These are phyloP conservation scores for Cettia cetti DNA, from an alignment of 2,113 vertebrate species.

Conservation along the genomic window DNA sequence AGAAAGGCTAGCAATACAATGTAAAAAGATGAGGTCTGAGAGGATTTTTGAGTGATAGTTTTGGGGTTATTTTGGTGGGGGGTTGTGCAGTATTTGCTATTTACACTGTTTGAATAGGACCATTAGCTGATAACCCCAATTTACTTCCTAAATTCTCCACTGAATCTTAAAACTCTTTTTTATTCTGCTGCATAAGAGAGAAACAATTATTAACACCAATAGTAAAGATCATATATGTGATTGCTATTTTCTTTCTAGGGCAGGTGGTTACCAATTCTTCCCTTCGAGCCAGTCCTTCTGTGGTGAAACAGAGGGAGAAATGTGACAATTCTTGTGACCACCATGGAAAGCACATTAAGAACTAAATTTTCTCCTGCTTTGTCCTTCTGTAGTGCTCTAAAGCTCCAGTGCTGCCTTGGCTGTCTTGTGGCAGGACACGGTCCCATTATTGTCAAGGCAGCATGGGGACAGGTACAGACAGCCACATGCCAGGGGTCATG, in stretches of 20 bases:
- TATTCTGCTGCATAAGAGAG: background rate
- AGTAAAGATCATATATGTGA: background rate
- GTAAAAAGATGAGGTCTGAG: background rate
- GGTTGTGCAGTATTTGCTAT: background rate
- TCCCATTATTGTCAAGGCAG: rapidly evolving
- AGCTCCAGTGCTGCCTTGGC: background rate
- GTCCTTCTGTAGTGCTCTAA: background rate
- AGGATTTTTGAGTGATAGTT: background rate
- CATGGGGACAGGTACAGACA: rapidly evolving
- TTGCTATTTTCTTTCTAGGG: background rate
- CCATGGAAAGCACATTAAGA: background rate
- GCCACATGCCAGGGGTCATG: too few relatives aligned
- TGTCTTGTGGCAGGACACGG: rapidly evolving
- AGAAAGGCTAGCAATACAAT: background rate
- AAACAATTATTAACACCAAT: background rate
- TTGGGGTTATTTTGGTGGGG: background rate
- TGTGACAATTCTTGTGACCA: rapidly evolving
- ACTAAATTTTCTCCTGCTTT: background rate
- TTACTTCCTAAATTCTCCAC: background rate
- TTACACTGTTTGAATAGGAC: background rate
- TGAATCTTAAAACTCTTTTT: background rate
- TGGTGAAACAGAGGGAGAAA: background rate
- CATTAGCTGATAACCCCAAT: background rate
- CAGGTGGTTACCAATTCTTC: background rate
- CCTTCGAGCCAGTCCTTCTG: background rate